Evolutionary conservation across 2,888 invertebrate species (phyloP), one percentile per base, ranked within the genome.

Genomic region (Euproctis similis): DNA sequence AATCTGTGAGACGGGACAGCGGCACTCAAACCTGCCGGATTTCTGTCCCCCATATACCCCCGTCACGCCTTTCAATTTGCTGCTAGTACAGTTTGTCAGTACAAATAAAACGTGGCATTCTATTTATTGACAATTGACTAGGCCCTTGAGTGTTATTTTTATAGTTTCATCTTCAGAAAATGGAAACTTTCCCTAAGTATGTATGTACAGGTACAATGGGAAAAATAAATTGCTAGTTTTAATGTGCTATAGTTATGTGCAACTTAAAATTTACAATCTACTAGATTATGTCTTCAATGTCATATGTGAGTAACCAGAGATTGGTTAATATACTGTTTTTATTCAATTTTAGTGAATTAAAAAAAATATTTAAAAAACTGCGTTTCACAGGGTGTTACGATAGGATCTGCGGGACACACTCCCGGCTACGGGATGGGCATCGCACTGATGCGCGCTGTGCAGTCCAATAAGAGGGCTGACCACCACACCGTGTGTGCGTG

Each of bases 11-110:
- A 68, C 54, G 57, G 57, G 55, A 46, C 46, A 51, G 53, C 45
- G 46, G 57, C 62, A 51, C 56, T 65, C 66, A 57, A 66, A 63
- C 61, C 64, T 59, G 58, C 57, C 70, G 53, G n/a, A 63, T 66
- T 62, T 51, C 39, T 52, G 56, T 58, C 49, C 55, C 49, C 58
- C 59, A 53, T 39, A 51, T 56, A 58, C 49, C 55, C 49, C 58
- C 59, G 53, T 50, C 61, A 59, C 64, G 59, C 57, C 57, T 72
- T 75, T 75, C 73, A 73, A 75, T 75, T 75, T 75, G 63, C 69
- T 62, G 64, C 64, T 64, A 55, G 59, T 54, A 59, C 51, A 55
- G 53, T 63, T 59, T 46, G 54, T 49, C 44, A 41, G 46, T 39
- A 46, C 42, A 53, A 62, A 70, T 69, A 70, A 64, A 67, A 60